A percentile compares a stretch with the other conserved stretches of the same genome.
Conservation (phyloP, 2,797 vertebrate species). For the Cirrhinus molitorella region DNA sequence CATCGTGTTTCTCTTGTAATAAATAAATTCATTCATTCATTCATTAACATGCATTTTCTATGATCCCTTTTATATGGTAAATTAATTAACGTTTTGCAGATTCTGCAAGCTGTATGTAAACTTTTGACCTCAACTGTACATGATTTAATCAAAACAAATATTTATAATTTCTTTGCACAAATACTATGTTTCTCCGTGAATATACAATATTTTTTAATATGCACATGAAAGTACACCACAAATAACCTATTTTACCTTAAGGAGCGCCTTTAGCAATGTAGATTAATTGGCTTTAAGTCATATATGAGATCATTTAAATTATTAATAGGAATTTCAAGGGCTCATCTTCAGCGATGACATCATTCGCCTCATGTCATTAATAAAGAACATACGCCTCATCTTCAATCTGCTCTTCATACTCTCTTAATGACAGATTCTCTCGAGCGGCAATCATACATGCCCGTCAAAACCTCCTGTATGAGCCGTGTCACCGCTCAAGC, state of each 20-base stretch:
- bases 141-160: neutral
- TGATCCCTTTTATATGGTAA: too few species aligned
- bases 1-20: too few species aligned
- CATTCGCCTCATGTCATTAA: neutral
- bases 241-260: neutral
- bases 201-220: neutral
- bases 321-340: neutral
- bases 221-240: neutral
- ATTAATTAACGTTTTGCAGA: too few species aligned
- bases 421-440: constrained; percentile 21
- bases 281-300: neutral
- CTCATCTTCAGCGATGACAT: constrained; percentile 5
- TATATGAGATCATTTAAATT: neutral
- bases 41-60: too few species aligned
- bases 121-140: neutral
- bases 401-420: constrained; percentile 7
- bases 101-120: too few species aligned
- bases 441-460: constrained; percentile 9
- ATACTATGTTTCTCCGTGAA: neutral
- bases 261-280: neutral
- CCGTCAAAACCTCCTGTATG: constrained; percentile 16
- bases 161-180: neutral
- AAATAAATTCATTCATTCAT: too few species aligned
- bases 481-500: neutral
- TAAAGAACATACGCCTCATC: neutral